Evolutionary conservation across 2,888 invertebrate genomes (phyloP).

Genomic region (Geotrupes spiniger): DNA sequence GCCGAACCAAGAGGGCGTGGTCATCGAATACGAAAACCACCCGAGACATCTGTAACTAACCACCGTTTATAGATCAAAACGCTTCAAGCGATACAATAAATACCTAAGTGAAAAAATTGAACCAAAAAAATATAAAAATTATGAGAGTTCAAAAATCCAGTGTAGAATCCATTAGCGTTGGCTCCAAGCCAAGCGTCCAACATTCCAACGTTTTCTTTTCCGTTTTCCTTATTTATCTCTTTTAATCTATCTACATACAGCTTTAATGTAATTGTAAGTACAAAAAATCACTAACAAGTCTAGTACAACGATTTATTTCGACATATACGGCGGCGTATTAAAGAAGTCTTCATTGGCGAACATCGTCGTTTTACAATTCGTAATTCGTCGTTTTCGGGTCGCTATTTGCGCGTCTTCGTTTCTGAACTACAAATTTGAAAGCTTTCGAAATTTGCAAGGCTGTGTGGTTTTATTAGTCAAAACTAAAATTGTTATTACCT

Average conservation of each 20-base stretch:
- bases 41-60: slow-evolving; percentile 14
- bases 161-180: too few relatives aligned
- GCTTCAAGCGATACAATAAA: too few relatives aligned
- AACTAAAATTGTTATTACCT: slow-evolving; percentile 31
- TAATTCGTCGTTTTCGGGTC: too few relatives aligned
- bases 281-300: slow-evolving; percentile 10
- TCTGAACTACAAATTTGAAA: slow-evolving; percentile 7
- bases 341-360: background rate
- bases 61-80: too few relatives aligned
- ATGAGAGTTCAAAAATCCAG: too few relatives aligned
- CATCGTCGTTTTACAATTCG: too few relatives aligned
- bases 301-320: slow-evolving; percentile 3
- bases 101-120: too few relatives aligned
- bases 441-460: slow-evolving; percentile 33
- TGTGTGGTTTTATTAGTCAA: slow-evolving; percentile 47
- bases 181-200: too few relatives aligned
- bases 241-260: slow-evolving; percentile 14
- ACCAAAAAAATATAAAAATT: too few relatives aligned
- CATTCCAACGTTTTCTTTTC: too few relatives aligned
- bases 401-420: background rate
- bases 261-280: slow-evolving; percentile 16
- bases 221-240: slow-evolving; percentile 6
- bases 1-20: slow-evolving; percentile 59
- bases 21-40: slow-evolving; percentile 54
- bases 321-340: too few relatives aligned